Conservation (phyloP, 2,888 invertebrate species). For the Diaphora mendica region DNA sequence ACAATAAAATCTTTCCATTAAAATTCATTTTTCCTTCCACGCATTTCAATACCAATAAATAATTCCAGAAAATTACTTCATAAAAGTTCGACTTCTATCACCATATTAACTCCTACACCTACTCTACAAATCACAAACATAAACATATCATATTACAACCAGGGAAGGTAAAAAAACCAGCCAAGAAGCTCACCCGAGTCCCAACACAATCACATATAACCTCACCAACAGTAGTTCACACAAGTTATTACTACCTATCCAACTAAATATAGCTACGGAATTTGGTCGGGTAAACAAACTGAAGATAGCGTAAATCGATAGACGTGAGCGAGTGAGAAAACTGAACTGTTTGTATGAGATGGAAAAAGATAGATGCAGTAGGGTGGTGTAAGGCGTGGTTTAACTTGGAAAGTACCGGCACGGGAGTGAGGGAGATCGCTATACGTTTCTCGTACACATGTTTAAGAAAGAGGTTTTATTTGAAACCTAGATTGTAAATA, state of each 20-base stretch:
- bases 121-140: constrained; percentile 27
- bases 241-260: constrained; percentile 64
- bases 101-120: constrained; percentile 12
- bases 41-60: background rate
- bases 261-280: constrained; percentile 69
- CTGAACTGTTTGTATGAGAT: constrained; percentile 52
- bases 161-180: constrained; percentile 32
- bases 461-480: constrained; percentile 50
- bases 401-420: constrained; percentile 48
- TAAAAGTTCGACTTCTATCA: constrained; percentile 5
- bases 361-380: constrained; percentile 63
- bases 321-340: constrained; percentile 60
- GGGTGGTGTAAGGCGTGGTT: constrained; percentile 77
- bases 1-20: background rate
- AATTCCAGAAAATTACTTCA: background rate
- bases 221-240: constrained; percentile 66
- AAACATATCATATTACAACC: constrained; percentile 39
- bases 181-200: constrained; percentile 20
- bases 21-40: background rate
- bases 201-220: constrained; percentile 59
- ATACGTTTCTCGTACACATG: constrained; percentile 40
- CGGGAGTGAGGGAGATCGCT: constrained; percentile 59
- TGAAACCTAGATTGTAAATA: constrained; percentile 61
- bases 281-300: constrained; percentile 78
- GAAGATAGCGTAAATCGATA: constrained; percentile 72